phyloP scores from a whole-genome alignment of 1,140 invertebrate species.

The Diuraphis noxia region DNA sequence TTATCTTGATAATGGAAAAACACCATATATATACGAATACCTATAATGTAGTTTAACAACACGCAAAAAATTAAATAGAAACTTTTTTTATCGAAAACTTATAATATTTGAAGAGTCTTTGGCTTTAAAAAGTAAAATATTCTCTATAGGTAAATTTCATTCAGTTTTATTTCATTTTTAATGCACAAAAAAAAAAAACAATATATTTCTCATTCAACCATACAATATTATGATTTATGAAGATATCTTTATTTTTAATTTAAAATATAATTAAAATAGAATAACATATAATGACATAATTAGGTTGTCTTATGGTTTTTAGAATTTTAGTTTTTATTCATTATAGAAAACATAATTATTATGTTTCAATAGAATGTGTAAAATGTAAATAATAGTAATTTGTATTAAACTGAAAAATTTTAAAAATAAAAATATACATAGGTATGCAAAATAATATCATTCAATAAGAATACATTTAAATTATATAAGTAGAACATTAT shows the following conservation, averaged over 20 bases:
- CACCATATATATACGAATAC: background rate
- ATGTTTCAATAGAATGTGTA: background rate
- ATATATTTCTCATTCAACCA: background rate
- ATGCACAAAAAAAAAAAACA: background rate
- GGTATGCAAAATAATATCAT: background rate
- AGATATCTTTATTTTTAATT: background rate
- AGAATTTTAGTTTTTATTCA: background rate
- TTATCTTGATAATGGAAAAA: constrained; percentile 25
- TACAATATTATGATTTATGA: background rate
- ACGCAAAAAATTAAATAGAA: background rate
- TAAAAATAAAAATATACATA: background rate
- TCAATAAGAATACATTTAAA: background rate
- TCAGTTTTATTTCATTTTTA: background rate
- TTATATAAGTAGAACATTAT: background rate
- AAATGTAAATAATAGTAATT: background rate
- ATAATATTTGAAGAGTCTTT: constrained; percentile 1
- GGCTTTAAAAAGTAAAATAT: background rate
- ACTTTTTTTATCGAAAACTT: background rate
- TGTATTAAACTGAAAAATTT: background rate
- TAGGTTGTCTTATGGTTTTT: background rate
- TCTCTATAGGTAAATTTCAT: background rate
- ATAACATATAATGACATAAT: background rate
- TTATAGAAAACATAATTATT: background rate
- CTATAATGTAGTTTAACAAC: background rate
- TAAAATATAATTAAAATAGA: background rate